A percentile compares a stretch with the other conserved stretches of the same genome.
Evolutionary conservation across 2,113 vertebrate species (phyloP).

Genomic region (Platichthys flesus): DNA sequence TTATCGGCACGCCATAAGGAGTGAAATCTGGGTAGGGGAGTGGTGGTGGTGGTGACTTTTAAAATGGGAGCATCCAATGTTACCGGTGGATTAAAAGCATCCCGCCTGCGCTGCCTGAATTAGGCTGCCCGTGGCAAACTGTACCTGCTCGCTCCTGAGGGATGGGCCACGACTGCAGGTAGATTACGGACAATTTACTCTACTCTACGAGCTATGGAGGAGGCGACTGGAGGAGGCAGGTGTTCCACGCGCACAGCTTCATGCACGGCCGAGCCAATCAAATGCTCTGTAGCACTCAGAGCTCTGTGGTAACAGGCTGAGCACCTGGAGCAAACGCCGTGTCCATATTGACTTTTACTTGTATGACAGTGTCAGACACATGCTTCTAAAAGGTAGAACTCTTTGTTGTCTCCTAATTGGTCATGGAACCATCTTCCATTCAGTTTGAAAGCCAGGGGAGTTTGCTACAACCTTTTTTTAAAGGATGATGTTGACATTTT

Average conservation of each 20-base stretch:
- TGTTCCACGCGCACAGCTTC: constrained; percentile 29
- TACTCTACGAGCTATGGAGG: constrained; percentile 30
- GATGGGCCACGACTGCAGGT: constrained; percentile 51
- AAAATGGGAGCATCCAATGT: constrained; percentile 53
- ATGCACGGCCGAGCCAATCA: constrained; percentile 35
- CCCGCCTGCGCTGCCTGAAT: constrained; percentile 61
- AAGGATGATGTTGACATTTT: no score
- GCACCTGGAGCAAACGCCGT: background rate
- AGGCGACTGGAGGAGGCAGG: constrained; percentile 3
- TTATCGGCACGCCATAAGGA: constrained; percentile 66
- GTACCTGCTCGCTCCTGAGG: constrained; percentile 48
- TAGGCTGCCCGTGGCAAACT: constrained; percentile 61
- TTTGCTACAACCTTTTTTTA: no score
- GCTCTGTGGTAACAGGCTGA: background rate
- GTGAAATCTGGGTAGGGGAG: constrained; percentile 49
- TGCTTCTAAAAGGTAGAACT: background rate
- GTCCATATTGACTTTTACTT: background rate
- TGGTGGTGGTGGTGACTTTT: constrained; percentile 45
- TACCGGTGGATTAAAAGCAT: constrained; percentile 66
- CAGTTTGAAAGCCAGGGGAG: no score
- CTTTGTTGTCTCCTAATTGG: background rate
- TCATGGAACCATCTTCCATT: no score
- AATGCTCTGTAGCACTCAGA: constrained; percentile 14
- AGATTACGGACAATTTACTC: constrained; percentile 59
- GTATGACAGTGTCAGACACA: background rate